Conservation (phyloP, 2,888 invertebrate species). For the Holacanthella duospinosa region DNA sequence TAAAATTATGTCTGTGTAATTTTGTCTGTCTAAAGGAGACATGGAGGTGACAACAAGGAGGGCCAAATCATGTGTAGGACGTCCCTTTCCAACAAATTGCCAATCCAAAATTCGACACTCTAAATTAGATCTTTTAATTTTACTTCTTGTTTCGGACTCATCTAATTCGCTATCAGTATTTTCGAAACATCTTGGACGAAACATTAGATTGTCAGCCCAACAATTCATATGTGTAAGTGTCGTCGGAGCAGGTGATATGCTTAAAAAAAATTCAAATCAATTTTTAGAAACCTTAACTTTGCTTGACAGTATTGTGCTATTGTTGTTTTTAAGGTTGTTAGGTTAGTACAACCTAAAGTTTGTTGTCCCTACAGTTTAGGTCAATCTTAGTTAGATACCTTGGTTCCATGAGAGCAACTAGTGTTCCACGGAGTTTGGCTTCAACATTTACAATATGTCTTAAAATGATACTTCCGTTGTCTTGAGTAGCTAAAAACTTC, state of each 20-base stretch:
- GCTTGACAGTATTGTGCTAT: too few species aligned
- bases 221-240: background rate
- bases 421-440: background rate
- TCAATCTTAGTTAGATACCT: too few species aligned
- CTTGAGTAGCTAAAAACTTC: background rate
- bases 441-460: background rate
- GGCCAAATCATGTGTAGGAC: conserved; percentile 38
- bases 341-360: too few species aligned
- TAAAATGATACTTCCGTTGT: background rate
- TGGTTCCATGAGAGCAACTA: background rate
- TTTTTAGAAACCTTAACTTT: too few species aligned
- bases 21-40: conserved; percentile 26
- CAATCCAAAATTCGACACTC: conserved; percentile 36
- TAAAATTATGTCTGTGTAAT: conserved; percentile 22
- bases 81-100: conserved; percentile 36
- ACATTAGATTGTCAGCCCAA: background rate
- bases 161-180: conserved; percentile 6
- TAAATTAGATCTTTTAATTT: too few species aligned
- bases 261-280: background rate
- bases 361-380: too few species aligned
- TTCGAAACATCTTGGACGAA: conserved; percentile 3
- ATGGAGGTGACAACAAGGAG: conserved; percentile 36
- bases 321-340: too few species aligned
- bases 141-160: too few species aligned
- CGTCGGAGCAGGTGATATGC: background rate